A percentile compares a stretch with the other conserved stretches of the same genome.
Conservation (phyloP, 2,797 vertebrate genomes). For the Anableps anableps region DNA sequence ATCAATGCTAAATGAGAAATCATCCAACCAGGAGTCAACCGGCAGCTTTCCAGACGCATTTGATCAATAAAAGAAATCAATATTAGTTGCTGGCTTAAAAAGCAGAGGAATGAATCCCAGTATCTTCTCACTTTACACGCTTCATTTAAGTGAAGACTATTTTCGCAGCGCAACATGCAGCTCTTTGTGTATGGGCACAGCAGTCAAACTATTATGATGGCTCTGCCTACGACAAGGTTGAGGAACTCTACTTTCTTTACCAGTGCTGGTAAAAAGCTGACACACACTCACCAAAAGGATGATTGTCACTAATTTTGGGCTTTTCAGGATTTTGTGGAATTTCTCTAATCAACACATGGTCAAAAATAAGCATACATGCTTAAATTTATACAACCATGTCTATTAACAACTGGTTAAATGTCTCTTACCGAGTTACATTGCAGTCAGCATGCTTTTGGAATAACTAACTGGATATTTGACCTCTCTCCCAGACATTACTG, state of each 20-base stretch:
- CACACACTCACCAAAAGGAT: neutral
- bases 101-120: slow-evolving; percentile 30
- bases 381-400: no score
- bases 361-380: no score
- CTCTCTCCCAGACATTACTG: no score
- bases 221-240: neutral
- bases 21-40: slow-evolving; percentile 14
- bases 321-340: neutral
- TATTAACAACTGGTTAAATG: no score
- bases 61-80: slow-evolving; percentile 45
- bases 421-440: no score
- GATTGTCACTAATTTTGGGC: neutral
- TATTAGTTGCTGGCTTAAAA: slow-evolving; percentile 23
- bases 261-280: neutral
- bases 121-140: slow-evolving; percentile 33
- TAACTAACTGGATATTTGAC: no score
- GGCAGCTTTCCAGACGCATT: slow-evolving; percentile 19
- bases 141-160: slow-evolving; percentile 9
- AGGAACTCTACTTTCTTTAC: neutral
- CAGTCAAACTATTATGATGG: neutral
- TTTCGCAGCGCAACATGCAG: neutral
- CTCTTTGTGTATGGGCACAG: slow-evolving; percentile 7
- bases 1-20: slow-evolving; percentile 39
- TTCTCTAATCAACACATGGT: no score
- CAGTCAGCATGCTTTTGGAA: no score